Evolutionary conservation across 2,113 vertebrate genomes (phyloP), one percentile per base, ranked within the genome.

Genomic region (Rattus rattus): DNA sequence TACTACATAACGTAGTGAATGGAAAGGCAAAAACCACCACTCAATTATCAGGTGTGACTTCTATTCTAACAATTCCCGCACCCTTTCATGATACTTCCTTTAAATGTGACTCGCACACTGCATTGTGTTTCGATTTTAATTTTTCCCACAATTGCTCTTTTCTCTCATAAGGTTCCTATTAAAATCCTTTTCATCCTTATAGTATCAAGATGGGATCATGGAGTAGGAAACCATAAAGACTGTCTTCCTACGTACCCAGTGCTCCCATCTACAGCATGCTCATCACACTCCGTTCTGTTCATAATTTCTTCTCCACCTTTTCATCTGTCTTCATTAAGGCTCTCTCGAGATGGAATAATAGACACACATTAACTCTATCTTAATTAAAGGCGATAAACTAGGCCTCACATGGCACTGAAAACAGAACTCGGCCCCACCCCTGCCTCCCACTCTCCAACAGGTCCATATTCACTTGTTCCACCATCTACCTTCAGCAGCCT

Each of bases 381-480:
- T 92, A 95, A 96, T 91, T 84, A 93, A 93, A 88, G 49, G 36
- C 54, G 28, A 80, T 75, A 84, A 94, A 79, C 11, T 96, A 28
- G 24, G 24, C 83, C 79, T 91, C 87, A n/a, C 10, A 61, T 80
- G 88, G 10, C 36, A 75, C 30, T 73, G 54, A 54, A 94, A 73
- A 52, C 61, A 43, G 73, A 94, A 93, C 61, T 19, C 0, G 0
- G 4, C 30, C 67, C 4, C 4, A 33, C 47, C 8, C 28, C 24
- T 1, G 4, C 26, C 4, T 16, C 28, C 36, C 0, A 2, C 52
- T 47, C 47, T 22, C 24, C 1, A 88, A 26, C 36, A 16, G 49
- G 1, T 81, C 28, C 14, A 94, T 39, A 8, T 39, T 43, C 43
- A 84, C 81, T 63, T 84, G 39, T 81, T 59, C 43, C 2, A 76